These are phyloP conservation scores for Dipodomys spectabilis DNA, from an alignment of 2,113 vertebrate genomes.

Conservation along the genomic window DNA sequence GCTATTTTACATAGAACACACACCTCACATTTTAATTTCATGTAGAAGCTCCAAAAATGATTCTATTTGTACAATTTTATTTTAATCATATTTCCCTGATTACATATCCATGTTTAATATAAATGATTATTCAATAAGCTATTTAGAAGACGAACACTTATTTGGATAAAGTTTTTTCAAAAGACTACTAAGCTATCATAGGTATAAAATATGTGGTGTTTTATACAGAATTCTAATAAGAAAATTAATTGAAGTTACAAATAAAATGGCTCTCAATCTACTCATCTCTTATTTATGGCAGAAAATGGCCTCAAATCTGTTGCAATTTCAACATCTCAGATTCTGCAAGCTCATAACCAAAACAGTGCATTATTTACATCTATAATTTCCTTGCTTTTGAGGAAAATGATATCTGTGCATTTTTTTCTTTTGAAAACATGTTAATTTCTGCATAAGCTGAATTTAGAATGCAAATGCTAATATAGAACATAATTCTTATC, in stretches of 20 bases:
- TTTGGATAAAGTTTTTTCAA: not conserved
- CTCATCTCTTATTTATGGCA: conserved; percentile 57
- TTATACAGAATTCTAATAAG: not conserved
- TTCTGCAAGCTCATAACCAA: conserved; percentile 61
- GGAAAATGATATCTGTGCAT: conserved; percentile 75
- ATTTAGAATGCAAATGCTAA: conserved; percentile 59
- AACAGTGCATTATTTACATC: conserved; percentile 74
- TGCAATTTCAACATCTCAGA: conserved; percentile 68
- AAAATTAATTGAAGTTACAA: conserved; percentile 54
- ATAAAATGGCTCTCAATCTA: conserved; percentile 51
- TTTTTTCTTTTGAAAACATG: conserved; percentile 61
- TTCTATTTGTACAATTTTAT: not conserved
- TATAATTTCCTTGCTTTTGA: conserved; percentile 76
- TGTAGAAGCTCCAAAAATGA: not conserved
- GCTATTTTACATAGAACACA: not conserved
- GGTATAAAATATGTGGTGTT: not conserved
- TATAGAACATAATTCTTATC: not conserved
- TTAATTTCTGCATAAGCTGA: conserved; percentile 61
- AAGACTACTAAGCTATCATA: not conserved
- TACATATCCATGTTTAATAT: not conserved
- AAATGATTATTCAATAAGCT: not conserved
- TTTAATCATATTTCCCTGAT: not conserved
- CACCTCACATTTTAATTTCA: not conserved
- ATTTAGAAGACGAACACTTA: not conserved
- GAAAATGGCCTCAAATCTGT: conserved; percentile 72